Percentiles rank a stretch among this genome's conserved stretches.
Conservation (phyloP, 2,797 vertebrate genomes). For the Pygocentrus nattereri region DNA sequence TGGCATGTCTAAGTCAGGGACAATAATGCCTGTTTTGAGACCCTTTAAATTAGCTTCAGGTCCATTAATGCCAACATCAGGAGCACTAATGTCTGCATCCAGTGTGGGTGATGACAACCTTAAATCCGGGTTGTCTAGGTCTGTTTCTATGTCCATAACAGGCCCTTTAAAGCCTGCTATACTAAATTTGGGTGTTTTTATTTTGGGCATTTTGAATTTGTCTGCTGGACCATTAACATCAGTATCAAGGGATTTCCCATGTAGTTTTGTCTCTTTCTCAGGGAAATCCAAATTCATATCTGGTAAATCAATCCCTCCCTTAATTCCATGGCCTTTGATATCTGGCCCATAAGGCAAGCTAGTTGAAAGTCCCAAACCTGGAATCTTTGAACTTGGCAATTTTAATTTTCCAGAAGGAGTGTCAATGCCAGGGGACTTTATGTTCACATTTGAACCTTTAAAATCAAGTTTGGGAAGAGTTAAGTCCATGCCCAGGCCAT, state of each 20-base stretch:
- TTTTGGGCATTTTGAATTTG: slow-evolving; percentile 58
- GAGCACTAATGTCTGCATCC: slow-evolving; percentile 29
- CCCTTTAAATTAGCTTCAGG: slow-evolving; percentile 50
- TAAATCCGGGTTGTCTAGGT: slow-evolving; percentile 49
- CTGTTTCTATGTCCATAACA: slow-evolving; percentile 45
- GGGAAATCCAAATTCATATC: slow-evolving; percentile 35
- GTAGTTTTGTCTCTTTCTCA: slow-evolving; percentile 58
- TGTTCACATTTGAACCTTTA: slow-evolving; percentile 34
- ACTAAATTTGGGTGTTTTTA: slow-evolving; percentile 54
- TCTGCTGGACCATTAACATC: slow-evolving; percentile 27
- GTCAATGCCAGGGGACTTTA: slow-evolving; percentile 55
- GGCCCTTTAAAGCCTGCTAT: slow-evolving; percentile 49
- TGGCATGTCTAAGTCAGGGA: slow-evolving; percentile 53
- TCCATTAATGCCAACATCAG: slow-evolving; percentile 54
- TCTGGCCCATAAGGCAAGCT: slow-evolving; percentile 4
- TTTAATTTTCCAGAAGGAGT: slow-evolving; percentile 52
- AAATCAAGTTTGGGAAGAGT: slow-evolving; percentile 39
- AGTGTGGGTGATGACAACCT: slow-evolving; percentile 37
- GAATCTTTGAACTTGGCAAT: slow-evolving; percentile 53
- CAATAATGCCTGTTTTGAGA: slow-evolving; percentile 38
- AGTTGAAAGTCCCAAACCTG: slow-evolving; percentile 13
- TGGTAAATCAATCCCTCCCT: slow-evolving; percentile 26
- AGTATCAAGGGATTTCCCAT: slow-evolving; percentile 29
- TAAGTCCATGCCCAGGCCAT: slow-evolving; percentile 35
- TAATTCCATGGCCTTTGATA: background rate